These are phyloP conservation scores for Spatulosminthurus flaviceps DNA, from an alignment of 2,888 invertebrate genomes.

Conservation along the genomic window DNA sequence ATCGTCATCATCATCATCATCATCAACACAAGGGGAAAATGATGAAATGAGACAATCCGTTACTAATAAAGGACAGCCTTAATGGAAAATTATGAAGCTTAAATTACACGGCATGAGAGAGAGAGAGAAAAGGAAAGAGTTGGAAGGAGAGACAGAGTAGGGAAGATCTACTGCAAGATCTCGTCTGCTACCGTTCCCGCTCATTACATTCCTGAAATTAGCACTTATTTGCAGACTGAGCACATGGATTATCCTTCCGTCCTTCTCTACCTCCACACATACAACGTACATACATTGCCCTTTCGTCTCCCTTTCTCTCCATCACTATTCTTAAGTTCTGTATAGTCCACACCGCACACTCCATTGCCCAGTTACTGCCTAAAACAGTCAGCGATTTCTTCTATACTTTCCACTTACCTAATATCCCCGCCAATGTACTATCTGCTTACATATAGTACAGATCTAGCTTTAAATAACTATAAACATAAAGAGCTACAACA, in stretches of 20 bases:
- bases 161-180: not conserved
- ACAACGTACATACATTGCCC: not conserved
- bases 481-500: not conserved
- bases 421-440: too few species aligned
- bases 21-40: constrained; percentile 10
- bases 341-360: too few species aligned
- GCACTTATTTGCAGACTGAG: constrained; percentile 18
- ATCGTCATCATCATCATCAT: too few species aligned
- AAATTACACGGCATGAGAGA: not conserved
- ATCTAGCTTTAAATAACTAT: not conserved
- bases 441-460: too few species aligned
- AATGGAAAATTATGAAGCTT: constrained; percentile 14
- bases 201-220: constrained; percentile 18
- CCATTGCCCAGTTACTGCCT: too few species aligned
- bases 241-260: not conserved
- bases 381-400: too few species aligned
- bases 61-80: constrained; percentile 14
- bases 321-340: too few species aligned
- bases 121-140: not conserved
- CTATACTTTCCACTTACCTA: too few species aligned
- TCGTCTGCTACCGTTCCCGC: constrained; percentile 6
- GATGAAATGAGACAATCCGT: constrained; percentile 14
- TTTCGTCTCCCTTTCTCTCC: not conserved
- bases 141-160: not conserved
- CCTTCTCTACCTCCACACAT: too few species aligned